Evolutionary conservation across 1,140 invertebrate species (phyloP), one percentile per base, ranked within the genome.

Genomic region (Meteorus sp.): DNA sequence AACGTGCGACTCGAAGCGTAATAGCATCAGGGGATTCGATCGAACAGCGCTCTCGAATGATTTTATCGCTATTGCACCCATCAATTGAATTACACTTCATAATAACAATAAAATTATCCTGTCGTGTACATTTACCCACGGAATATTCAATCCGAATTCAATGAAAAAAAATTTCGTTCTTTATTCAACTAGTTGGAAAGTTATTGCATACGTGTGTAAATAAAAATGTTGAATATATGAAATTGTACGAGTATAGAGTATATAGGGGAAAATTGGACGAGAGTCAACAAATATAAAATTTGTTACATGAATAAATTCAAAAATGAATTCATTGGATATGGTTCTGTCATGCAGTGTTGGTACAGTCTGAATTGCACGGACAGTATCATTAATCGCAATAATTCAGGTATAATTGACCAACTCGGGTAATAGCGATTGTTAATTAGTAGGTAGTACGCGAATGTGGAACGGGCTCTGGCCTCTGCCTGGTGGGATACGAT

Each of bases 351-450:
- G 25, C 25, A 23, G 23, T n/a, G 43, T 13, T 45, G 43, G 45
- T 48, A 48, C 27, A 11, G 41, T 13, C 45, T 19, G 31, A 31
- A 13, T 37, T 37, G 31, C 29, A 15, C 50, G 29, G 25, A 20
- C 45, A 56, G 52, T 58, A 68, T 68, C 60, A 63, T 59, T 45
- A 50, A 44, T 58, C 58, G 31, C 66, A 66, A 69, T 68, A 68
- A 69, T 69, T 68, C 62, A 61, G 58, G 66, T 66, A 69, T 66
- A 69, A 69, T 68, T 69, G 64, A 68, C 67, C 66, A 60, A 59
- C 48, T 66, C 54, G 64, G 64, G 53, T 69, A 69, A 69, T 64
- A 68, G 65, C 64, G 51, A 56, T 59, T 66, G 66, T 69, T 69
- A 69, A 69, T 69, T 69, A 68, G 66, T 53, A 64, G 57, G 51